A percentile compares a stretch with the other conserved stretches of the same genome.
These are phyloP conservation scores for Paraplagusia blochii DNA, from an alignment of 2,113 vertebrate genomes.

Conservation along the genomic window DNA sequence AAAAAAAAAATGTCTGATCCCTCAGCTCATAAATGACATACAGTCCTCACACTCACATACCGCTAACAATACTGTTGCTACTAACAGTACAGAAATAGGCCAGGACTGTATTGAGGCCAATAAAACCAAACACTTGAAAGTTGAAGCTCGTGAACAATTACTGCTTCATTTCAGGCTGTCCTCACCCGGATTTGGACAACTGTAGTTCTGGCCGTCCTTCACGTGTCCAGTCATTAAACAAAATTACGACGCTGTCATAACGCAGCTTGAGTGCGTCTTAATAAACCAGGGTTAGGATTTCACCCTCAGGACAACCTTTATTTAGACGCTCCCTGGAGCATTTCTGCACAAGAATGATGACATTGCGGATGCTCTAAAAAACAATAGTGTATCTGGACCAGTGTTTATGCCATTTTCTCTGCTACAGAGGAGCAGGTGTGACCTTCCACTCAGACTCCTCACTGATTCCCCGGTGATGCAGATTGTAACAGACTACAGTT, in stretches of 20 bases:
- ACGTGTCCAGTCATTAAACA: constrained; percentile 1
- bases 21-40: neutral
- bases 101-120: neutral
- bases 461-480: no score
- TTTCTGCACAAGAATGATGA: constrained; percentile 26
- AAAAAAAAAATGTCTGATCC: no score
- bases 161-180: neutral
- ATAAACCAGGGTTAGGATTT: constrained; percentile 11
- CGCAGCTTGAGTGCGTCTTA: constrained; percentile 1
- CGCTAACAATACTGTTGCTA: neutral
- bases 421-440: neutral
- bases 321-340: constrained; percentile 20
- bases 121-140: neutral
- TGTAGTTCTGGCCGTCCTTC: neutral
- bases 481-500: no score
- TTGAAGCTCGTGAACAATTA: neutral
- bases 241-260: neutral
- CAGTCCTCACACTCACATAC: neutral
- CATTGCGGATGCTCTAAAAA: constrained; percentile 17
- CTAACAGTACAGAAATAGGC: no score
- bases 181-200: neutral
- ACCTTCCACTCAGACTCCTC: no score
- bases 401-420: neutral
- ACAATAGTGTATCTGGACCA: constrained; percentile 22
- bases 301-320: constrained; percentile 14